Evolutionary conservation across 2,797 vertebrate species (phyloP), one percentile per base, ranked within the genome.

Genomic region (Manis javanica): DNA sequence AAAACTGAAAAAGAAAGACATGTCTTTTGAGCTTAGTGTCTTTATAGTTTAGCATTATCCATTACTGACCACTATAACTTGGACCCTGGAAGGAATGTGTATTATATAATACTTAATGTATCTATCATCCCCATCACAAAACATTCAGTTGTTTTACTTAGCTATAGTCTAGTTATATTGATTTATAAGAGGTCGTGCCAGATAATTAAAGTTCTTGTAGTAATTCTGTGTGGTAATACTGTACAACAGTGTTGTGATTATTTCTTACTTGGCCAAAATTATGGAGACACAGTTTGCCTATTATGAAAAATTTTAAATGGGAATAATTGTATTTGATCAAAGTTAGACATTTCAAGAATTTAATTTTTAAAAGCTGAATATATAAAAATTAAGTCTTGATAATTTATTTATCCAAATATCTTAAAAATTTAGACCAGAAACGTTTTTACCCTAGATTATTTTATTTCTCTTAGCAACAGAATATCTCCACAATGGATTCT

Each of bases 271-370:
- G 42, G 49, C 7, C 34, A 84, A 61, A 37, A 79, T 3, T 11
- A 79, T 94, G 18, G 15, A 72, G 13, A 84, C 4, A 49, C 74
- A 31, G 4, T 83, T 96, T 94, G 21, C 8, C 94, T 72, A 53
- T 66, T 55, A 72, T 81, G 42, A 78, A 95, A 94, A 94, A 79
- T 0, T 88, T 88, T 88, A 95, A 89, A 92, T 78, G 15, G 87
- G 16, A 88, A 90, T 75, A 66, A 3, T 37, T 88, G 21, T 53
- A 53, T 92, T 63, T 93, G 39, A 21, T 78, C 29, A 95, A 86
- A n/a, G 1, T 81, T 84, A 68, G 72, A 37, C 4, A 85, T 64
- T 86, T 8, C 15, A 79, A 63, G 9, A 42, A 90, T 53, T 93
- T 95, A 75, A 57, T 61, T 87, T 91, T 74, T 46, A 46, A 88